Percentiles rank a stretch among this genome's conserved stretches.
phyloP scores from a whole-genome alignment of 2,888 invertebrate genomes.

The Epirrhoe alternata region DNA sequence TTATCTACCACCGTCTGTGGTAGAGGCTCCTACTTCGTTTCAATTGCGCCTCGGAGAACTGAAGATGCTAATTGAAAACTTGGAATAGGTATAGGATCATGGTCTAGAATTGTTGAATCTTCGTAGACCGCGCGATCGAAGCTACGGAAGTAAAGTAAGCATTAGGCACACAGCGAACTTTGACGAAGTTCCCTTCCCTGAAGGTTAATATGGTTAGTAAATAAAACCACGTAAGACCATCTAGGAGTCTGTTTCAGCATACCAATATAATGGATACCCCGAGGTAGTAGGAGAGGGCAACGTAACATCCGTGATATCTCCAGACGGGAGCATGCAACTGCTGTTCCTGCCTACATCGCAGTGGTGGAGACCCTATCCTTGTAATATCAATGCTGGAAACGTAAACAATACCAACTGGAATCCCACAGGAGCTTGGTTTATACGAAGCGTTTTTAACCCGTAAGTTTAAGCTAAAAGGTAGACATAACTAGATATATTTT shows the following conservation, averaged over 20 bases:
- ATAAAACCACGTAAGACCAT: no score
- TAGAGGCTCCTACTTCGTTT: no score
- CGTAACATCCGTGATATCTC: slow-evolving; percentile 60
- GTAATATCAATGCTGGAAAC: slow-evolving; percentile 29
- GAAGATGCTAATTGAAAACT: no score
- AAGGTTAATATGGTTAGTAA: no score
- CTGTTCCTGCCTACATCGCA: slow-evolving; percentile 65
- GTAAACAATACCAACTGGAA: slow-evolving; percentile 33
- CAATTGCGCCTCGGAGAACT: no score
- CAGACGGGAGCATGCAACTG: slow-evolving; percentile 69
- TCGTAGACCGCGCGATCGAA: no score
- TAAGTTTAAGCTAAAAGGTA: slow-evolving; percentile 49
- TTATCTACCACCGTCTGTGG: no score
- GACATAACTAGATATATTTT: background rate
- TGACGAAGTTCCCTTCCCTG: no score
- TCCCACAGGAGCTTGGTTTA: slow-evolving; percentile 60
- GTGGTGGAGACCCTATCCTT: slow-evolving; percentile 45
- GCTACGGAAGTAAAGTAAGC: no score
- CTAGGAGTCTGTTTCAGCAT: slow-evolving; percentile 28
- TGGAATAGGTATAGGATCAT: no score
- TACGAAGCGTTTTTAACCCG: slow-evolving; percentile 66
- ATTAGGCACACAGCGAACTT: no score
- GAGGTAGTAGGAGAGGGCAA: slow-evolving; percentile 75
- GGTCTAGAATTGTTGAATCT: no score
- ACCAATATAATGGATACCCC: slow-evolving; percentile 40